These are phyloP conservation scores for Vanessa tameamea DNA, from an alignment of 1,140 invertebrate species.

Conservation along the genomic window DNA sequence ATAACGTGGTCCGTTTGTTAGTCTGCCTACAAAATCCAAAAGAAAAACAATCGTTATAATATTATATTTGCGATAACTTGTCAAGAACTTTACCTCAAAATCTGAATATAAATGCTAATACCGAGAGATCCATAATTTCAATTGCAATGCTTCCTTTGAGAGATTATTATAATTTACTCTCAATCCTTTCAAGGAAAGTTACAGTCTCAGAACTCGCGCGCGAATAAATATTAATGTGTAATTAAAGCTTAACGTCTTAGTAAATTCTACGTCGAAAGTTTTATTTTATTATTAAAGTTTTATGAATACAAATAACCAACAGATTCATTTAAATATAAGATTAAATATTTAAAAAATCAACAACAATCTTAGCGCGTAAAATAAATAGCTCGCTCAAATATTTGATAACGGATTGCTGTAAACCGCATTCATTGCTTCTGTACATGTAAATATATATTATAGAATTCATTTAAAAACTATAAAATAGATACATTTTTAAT, in stretches of 20 bases:
- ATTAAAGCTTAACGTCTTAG: slow-evolving; percentile 33
- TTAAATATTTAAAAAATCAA: no score
- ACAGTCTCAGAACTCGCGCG: slow-evolving; percentile 54
- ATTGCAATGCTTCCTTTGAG: slow-evolving; percentile 62
- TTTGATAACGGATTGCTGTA: no score
- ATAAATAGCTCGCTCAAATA: no score
- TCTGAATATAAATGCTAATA: slow-evolving; percentile 74
- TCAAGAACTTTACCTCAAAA: slow-evolving; percentile 66
- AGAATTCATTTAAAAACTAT: no score
- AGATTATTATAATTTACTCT: slow-evolving; percentile 72
- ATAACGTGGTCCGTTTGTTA: no score
- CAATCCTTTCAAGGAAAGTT: slow-evolving; percentile 67
- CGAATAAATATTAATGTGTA: slow-evolving; percentile 65
- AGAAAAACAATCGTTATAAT: slow-evolving; percentile 20
- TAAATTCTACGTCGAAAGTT: slow-evolving; percentile 12
- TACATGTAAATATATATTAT: no score
- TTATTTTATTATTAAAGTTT: slow-evolving; percentile 13
- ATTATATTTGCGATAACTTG: slow-evolving; percentile 59
- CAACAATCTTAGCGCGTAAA: no score
- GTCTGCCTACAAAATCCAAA: no score
- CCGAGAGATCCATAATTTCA: slow-evolving; percentile 70
- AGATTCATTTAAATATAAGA: no score
- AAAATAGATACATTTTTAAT: no score
- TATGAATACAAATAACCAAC: not conserved
- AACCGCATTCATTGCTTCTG: no score